phyloP scores from a whole-genome alignment of 2,113 vertebrate genomes.

The Corythoichthys intestinalis region DNA sequence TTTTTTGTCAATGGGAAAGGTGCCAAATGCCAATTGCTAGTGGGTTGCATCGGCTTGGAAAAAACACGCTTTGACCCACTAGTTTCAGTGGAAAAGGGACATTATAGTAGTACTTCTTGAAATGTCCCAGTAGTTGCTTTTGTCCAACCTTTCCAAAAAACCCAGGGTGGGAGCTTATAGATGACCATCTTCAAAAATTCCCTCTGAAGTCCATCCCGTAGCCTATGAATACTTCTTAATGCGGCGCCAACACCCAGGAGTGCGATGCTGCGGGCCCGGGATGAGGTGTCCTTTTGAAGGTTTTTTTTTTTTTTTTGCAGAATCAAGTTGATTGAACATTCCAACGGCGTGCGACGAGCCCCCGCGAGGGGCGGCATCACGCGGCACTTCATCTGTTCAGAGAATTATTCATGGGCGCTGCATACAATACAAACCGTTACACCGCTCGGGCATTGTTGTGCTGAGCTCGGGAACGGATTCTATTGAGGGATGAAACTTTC shows the following conservation, averaged over 20 bases:
- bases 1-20: too few relatives aligned
- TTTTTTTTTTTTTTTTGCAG: conserved; percentile 33
- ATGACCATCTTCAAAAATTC: conserved; percentile 48
- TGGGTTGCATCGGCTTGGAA: background rate
- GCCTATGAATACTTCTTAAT: conserved; percentile 16
- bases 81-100: too few relatives aligned
- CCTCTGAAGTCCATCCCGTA: conserved; percentile 44
- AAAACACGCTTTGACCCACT: too few relatives aligned
- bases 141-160: background rate
- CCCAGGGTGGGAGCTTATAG: background rate
- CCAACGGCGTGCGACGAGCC: conserved; percentile 15
- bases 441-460: background rate
- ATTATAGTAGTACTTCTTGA: too few relatives aligned
- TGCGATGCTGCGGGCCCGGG: conserved; percentile 1
- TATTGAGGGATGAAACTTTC: background rate
- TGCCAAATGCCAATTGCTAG: too few relatives aligned
- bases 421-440: background rate
- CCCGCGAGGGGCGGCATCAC: conserved; percentile 11
- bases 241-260: background rate
- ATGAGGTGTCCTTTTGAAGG: conserved; percentile 25
- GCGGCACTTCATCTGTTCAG: conserved; percentile 25
- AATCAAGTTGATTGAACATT: conserved; percentile 53
- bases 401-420: conserved; percentile 46
- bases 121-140: background rate
- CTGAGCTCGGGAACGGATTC: background rate